Evolutionary conservation across 2,797 vertebrate genomes (phyloP).

Genomic region (Paedocypris micromegethes): DNA sequence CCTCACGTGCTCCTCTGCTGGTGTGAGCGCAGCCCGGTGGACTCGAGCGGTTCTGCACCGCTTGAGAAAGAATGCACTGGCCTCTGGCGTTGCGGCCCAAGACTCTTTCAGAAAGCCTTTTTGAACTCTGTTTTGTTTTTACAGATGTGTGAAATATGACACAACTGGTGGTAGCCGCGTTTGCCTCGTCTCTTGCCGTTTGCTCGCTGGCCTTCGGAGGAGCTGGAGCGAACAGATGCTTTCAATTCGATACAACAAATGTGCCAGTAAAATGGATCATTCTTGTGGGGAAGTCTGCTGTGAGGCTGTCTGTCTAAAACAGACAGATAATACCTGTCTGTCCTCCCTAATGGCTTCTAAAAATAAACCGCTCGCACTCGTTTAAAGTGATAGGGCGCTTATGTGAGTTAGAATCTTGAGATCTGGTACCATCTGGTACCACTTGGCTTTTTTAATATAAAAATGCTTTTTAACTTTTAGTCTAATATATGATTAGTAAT

Average conservation of each 20-base stretch:
- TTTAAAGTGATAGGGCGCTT: not conserved
- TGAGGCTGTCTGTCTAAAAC: not conserved
- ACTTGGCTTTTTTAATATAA: too few relatives aligned
- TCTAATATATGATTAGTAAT: too few relatives aligned
- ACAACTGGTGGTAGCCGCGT: constrained; percentile 44
- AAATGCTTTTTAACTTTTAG: too few relatives aligned
- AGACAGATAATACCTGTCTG: not conserved
- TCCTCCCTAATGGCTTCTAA: not conserved
- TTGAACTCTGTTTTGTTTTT: constrained; percentile 69
- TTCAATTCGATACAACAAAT: constrained; percentile 1
- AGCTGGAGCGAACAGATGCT: constrained; percentile 6
- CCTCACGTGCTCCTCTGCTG: constrained; percentile 47
- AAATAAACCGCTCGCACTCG: too few relatives aligned
- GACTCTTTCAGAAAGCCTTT: constrained; percentile 42
- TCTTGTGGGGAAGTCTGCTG: not conserved
- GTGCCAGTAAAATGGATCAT: not conserved
- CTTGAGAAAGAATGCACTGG: constrained; percentile 55
- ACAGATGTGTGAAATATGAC: constrained; percentile 70
- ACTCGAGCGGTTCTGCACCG: constrained; percentile 1
- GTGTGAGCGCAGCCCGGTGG: constrained; percentile 37
- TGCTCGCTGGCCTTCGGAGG: not conserved
- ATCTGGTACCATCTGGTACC: too few relatives aligned
- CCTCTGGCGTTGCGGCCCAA: constrained; percentile 51
- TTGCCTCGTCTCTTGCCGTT: too few relatives aligned
- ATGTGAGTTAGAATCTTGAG: too few relatives aligned